Base-by-base conservation (phyloP, 2,888 invertebrate species). In the Tenthredo mesomela region DNA sequence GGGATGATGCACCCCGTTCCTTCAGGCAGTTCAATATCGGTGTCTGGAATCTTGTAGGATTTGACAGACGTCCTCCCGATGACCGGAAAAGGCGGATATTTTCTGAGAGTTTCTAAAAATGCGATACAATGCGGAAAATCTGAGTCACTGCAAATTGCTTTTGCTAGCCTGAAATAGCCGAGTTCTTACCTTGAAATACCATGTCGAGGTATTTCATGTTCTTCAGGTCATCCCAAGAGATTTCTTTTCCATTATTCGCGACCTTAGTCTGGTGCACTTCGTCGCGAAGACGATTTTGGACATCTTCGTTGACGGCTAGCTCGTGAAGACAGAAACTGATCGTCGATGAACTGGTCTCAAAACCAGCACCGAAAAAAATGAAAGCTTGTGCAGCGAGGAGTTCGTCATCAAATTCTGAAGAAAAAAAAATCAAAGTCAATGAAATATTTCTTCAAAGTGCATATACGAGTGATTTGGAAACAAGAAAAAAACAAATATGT, bases 101-200 rank as follows among this genome's bases (percentile, higher is more conserved):
- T 67, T 33, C 67, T 67, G 15, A 67, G 67, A 67, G 67, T 67
- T 67, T 67, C 67, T 67, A 33, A 33, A 67, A 67, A 33, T 67
- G 18, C 12, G 67, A 67, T 5, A 67, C 67, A 33, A 33, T 33
- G 0, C 21, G 18, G 6, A 0, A 33, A 67, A 67, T 67, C 0
- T 12, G 7, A 90, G 84, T 33, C 93, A 91, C 12, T 95, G 94
- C 0, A 95, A 94, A 0, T 93, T 93, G 25, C 25, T 67, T 33
- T 2, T 33, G 6, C 21, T 67, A 18, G 33, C 12, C 18, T 67
- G 33, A 18, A 12, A 33, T 2, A 33, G 15, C 6, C 33, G 33
- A 18, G 6, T 33, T 43, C 12, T 43, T 40, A 43, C 71, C 71
- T 10, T 71, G 71, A 43, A 71, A 71, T 1, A 71, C 71, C 71